Base-by-base conservation (phyloP, 2,113 vertebrate genomes). In the Odobenus rosmarus region DNA sequence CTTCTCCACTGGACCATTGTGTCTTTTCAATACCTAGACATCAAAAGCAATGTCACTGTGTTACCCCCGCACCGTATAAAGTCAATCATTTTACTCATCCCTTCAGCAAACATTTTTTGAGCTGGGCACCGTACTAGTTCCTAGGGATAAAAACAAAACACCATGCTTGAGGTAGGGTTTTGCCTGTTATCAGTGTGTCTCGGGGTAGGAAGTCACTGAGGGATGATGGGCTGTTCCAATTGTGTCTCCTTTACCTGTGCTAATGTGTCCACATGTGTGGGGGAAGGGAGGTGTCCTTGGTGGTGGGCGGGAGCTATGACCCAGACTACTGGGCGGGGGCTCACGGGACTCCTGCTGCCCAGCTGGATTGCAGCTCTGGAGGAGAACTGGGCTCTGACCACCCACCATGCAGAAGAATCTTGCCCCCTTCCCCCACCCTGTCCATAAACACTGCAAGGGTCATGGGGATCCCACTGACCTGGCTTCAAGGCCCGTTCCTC, bases 251-350 rank as follows among this genome's bases (percentile, higher is more conserved):
- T 69, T 39, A 13, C 55, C 2, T 7, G 39, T 4, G 7, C 16
- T 39, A 1, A 1, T 28, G 16, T 85, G 53, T 11, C 62, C 62
- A 28, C 64, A 23, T 49, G 49, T 24, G 12, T 33, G 55, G 21
- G 46, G 59, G 31, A 36, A 7, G 14, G 26, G 2, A 16, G 21
- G 0, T 64, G 36, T n/a, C 64, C 76, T n/a, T 2, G 21, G 4
- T 62, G 72, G 26, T 26, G 33, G n/a, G 42, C 46, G 64, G 71
- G 49, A 36, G 6, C 39, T 24, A 0, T 72, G 14, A n/a, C 18
- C 33, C 74, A n/a, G 67, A 9, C 13, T 1, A 3, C 0, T 0
- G 24, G 28, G 9, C 0, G 0, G 4, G 7, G 39, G 8, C n/a
- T 67, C 46, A 2, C 51, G 42, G 71, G 24, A 23, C 46, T 51